A percentile compares a stretch with the other conserved stretches of the same genome.
phyloP scores from a whole-genome alignment of 2,797 vertebrate genomes.

The Alauda arvensis region DNA sequence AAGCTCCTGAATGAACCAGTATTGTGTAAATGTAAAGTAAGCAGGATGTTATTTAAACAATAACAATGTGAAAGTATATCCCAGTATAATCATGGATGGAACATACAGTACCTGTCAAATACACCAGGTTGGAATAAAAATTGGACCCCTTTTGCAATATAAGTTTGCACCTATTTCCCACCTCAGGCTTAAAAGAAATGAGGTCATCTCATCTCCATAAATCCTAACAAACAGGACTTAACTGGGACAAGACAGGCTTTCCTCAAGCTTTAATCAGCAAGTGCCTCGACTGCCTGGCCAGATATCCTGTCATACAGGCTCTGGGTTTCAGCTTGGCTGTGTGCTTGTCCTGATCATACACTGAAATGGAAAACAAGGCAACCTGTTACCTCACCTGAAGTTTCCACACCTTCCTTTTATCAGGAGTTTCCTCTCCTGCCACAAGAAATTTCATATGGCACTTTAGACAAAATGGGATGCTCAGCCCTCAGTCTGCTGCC shows the following conservation, averaged over 20 bases:
- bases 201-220: neutral
- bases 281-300: neutral
- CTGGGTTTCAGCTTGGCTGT: neutral
- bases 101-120: neutral
- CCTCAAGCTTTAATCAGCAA: neutral
- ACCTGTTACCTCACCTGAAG: neutral
- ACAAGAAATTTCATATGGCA: fast-evolving
- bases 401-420: neutral
- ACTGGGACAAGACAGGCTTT: neutral
- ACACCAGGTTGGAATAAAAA: neutral
- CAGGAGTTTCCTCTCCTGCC: neutral
- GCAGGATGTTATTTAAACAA: neutral
- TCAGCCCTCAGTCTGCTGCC: neutral
- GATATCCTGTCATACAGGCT: neutral
- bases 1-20: neutral
- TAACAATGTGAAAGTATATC: neutral
- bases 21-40: neutral
- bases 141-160: neutral
- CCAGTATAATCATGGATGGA: neutral
- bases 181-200: neutral
- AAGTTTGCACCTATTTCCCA: neutral
- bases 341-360: neutral
- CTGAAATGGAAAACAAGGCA: neutral
- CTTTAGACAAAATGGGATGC: neutral
- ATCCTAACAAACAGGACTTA: neutral